Evolutionary conservation across 2,888 invertebrate species (phyloP).

Genomic region (Dysmachus trigonus): DNA sequence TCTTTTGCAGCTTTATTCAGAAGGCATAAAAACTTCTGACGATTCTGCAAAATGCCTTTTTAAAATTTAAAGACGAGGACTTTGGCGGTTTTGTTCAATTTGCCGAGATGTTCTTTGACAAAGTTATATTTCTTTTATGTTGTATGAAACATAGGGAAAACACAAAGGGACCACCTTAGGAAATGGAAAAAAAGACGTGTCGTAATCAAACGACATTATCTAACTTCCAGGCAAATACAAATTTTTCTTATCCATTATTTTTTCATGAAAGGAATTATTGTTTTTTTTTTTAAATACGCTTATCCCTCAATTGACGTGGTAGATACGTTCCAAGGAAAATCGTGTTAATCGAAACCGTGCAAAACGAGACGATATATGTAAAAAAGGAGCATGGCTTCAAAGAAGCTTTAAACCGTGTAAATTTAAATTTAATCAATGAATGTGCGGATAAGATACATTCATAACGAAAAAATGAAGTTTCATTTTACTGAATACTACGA

Average conservation of each 20-base stretch:
- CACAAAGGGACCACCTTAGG: neutral
- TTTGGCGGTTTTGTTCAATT: neutral
- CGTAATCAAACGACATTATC: neutral
- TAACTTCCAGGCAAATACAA: neutral
- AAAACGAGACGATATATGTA: no score
- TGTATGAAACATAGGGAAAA: neutral
- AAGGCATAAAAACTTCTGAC: neutral
- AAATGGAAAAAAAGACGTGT: neutral
- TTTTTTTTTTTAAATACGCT: no score
- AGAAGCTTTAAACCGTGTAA: no score
- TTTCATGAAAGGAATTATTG: no score
- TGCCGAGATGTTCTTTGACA: neutral
- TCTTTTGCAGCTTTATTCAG: neutral
- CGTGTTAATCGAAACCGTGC: no score
- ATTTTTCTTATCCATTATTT: neutral
- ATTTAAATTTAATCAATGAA: no score
- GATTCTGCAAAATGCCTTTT: neutral
- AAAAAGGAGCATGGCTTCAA: no score
- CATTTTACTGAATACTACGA: no score
- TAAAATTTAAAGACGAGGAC: neutral
- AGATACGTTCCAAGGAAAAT: no score
- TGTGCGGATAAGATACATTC: no score
- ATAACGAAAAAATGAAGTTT: no score
- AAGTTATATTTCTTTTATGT: neutral
- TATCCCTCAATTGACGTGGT: no score